Evolutionary conservation across 2,888 invertebrate genomes (phyloP).

Genomic region (Patella depressa): DNA sequence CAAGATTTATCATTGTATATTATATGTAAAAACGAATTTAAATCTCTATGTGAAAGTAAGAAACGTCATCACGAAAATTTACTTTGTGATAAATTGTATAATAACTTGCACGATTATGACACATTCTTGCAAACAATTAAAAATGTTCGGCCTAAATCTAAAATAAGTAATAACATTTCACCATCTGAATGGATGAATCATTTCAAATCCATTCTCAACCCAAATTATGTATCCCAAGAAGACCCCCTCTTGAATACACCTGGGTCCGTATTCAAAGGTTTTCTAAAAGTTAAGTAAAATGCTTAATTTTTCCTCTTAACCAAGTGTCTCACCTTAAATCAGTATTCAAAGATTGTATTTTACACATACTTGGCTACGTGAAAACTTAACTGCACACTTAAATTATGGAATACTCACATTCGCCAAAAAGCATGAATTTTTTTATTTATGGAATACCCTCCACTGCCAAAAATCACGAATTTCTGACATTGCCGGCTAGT

Average conservation of each 20-base stretch:
- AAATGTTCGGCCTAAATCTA: neutral
- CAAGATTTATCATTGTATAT: neutral
- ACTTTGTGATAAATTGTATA: neutral
- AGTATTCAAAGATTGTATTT: no score
- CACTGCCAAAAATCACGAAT: no score
- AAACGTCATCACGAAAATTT: neutral
- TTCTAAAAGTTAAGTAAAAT: no score
- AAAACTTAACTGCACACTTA: no score
- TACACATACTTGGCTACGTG: no score
- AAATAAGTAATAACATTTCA: neutral
- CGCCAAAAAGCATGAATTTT: no score
- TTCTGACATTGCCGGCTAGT: no score
- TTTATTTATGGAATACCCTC: no score
- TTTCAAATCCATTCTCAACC: neutral
- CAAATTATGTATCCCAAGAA: neutral
- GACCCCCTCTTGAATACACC: neutral
- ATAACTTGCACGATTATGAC: neutral
- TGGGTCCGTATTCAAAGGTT: no score
- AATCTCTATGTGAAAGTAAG: neutral
- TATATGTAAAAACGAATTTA: neutral
- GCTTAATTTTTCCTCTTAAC: no score
- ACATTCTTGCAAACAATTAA: neutral
- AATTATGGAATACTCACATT: no score
- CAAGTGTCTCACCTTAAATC: no score
- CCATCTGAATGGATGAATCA: neutral